Evolutionary conservation across 1,140 invertebrate genomes (phyloP), one percentile per base, ranked within the genome.

Genomic region (Neotoxoptera formosana): DNA sequence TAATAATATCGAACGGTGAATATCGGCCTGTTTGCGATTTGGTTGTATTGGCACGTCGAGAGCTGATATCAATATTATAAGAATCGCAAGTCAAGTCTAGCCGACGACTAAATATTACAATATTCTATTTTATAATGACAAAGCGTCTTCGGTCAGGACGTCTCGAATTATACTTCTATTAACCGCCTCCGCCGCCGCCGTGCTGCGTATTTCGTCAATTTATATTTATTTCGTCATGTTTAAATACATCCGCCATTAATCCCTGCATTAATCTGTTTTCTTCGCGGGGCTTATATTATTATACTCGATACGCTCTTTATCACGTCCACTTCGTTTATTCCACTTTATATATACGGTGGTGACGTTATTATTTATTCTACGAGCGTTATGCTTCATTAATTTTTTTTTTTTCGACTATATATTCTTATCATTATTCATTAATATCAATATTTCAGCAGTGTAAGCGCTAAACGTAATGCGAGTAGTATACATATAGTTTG

Each of bases 161-260:
- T 86, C 14, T 47, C 23, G 34, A 51, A 88, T 88, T 76, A 76
- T 51, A 88, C 48, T 7, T 53, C 30, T n/a, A 51, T 88, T 88
- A 51, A 88, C 87, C 7, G n/a, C n/a, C n/a, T n/a, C n/a, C n/a
- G n/a, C n/a, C n/a, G n/a, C n/a, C n/a, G 47, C 25, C 41, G 41
- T 8, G 47, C 47, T 51, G 47, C n/a, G n/a, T n/a, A 41, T 51
- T 51, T 88, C 7, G 30, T 88, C 47, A 88, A 88, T 88, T 88
- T 88, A 88, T 51, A 88, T 87, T 48, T 87, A 51, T 87, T 34
- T 51, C 30, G 30, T 47, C 86, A 48, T 34, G 51, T 88, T 51
- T 51, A 51, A 51, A 88, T 88, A 88, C 87, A 51, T 88, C 87
- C 87, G 47, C 87, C 25, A 30, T 88, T 88, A 51, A 76, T 76